Conservation (phyloP, 1,140 invertebrate genomes). For the Bombus impatiens region DNA sequence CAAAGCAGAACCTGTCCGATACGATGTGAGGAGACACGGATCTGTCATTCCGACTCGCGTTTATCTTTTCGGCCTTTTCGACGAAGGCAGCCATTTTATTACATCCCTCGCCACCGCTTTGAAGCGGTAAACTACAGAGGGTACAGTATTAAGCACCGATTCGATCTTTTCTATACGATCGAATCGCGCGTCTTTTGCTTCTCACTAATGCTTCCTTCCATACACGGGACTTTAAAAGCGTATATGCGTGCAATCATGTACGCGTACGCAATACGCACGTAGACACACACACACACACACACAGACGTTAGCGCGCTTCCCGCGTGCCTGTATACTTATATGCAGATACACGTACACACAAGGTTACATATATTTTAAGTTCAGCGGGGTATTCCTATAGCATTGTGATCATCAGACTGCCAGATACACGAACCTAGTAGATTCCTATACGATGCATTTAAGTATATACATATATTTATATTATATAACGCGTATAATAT, state of each 20-base stretch:
- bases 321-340: not conserved
- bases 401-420: constrained; percentile 75
- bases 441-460: constrained; percentile 79
- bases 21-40: not conserved
- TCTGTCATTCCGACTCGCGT: constrained; percentile 9
- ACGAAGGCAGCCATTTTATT: constrained; percentile 62
- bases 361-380: constrained; percentile 35
- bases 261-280: not conserved
- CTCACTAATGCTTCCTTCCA: constrained; percentile 55
- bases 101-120: constrained; percentile 52
- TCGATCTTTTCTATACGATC: constrained; percentile 19
- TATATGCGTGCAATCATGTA: not conserved
- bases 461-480: constrained; percentile 73
- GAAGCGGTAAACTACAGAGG: constrained; percentile 30
- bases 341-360: not conserved
- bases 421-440: constrained; percentile 71
- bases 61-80: constrained; percentile 42
- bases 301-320: not conserved
- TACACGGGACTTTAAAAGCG: constrained; percentile 29
- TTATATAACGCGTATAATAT: constrained; percentile 64
- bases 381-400: constrained; percentile 67
- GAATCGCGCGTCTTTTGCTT: constrained; percentile 53
- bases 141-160: constrained; percentile 62
- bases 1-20: not conserved
- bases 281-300: not conserved